These are phyloP conservation scores for Philaethria dido DNA, from an alignment of 2,888 invertebrate genomes.

Conservation along the genomic window DNA sequence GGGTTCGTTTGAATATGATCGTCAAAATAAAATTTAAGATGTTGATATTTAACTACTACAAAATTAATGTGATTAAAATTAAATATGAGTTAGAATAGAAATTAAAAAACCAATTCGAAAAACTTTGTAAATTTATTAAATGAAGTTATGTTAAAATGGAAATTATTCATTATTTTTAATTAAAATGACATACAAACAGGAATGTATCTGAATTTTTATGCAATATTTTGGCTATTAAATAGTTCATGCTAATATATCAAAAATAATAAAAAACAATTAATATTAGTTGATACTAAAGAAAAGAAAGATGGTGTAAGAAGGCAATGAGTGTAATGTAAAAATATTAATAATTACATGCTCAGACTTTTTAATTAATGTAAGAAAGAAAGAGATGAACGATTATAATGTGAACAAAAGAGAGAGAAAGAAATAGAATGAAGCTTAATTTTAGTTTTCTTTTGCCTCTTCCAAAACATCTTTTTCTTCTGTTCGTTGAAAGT, in stretches of 20 bases:
- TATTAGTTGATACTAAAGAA: too few relatives aligned
- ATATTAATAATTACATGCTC: not conserved
- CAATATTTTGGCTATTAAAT: too few relatives aligned
- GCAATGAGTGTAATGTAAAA: conserved; percentile 12
- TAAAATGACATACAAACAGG: too few relatives aligned
- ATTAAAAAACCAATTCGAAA: too few relatives aligned
- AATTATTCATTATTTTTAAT: not conserved
- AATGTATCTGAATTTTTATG: too few relatives aligned
- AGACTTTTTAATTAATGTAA: not conserved
- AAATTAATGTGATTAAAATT: conserved; percentile 1
- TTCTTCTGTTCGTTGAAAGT: conserved; percentile 19
- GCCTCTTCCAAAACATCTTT: conserved; percentile 20
- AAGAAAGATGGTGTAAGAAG: conserved; percentile 17
- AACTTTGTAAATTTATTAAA: conserved; percentile 1
- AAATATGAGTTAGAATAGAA: not conserved
- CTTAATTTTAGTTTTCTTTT: conserved; percentile 7
- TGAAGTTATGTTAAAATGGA: not conserved
- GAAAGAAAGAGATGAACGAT: not conserved
- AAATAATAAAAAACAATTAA: not conserved
- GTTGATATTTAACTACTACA: not conserved
- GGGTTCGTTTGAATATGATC: conserved; percentile 25
- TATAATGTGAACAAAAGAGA: conserved; percentile 12
- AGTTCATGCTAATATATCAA: not conserved
- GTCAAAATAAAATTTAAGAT: conserved; percentile 11
- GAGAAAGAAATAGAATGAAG: not conserved